A percentile compares a stretch with the other conserved stretches of the same genome.
phyloP scores from a whole-genome alignment of 2,797 vertebrate species.

The Bufotes viridis region DNA sequence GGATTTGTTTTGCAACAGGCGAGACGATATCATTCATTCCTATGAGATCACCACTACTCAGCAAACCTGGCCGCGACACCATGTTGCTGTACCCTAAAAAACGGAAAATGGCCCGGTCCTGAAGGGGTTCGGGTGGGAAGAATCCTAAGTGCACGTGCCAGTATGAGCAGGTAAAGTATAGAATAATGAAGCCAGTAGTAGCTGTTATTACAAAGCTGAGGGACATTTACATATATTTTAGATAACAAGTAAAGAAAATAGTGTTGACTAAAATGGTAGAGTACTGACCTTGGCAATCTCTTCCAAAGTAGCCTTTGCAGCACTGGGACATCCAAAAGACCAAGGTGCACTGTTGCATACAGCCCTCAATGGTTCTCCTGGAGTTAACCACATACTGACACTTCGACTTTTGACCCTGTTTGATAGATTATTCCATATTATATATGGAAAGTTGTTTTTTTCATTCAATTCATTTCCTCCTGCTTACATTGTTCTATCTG shows the following conservation, averaged over 20 bases:
- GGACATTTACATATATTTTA: background rate
- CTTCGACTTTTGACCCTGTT: conserved; percentile 65
- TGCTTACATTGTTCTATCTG: background rate
- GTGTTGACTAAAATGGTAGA: background rate
- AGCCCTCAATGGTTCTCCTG: conserved; percentile 71
- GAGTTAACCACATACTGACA: conserved; percentile 67
- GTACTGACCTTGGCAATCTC: conserved; percentile 86
- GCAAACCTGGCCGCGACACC: too few species aligned
- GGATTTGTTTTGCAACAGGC: too few species aligned
- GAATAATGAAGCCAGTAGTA: background rate
- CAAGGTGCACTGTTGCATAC: conserved; percentile 78
- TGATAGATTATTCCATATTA: fast-evolving
- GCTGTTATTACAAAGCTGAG: background rate
- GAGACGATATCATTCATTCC: too few species aligned
- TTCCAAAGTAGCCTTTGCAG: conserved; percentile 87
- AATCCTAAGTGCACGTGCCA: background rate
- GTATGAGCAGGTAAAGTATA: background rate
- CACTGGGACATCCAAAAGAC: conserved; percentile 80
- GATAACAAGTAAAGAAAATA: background rate
- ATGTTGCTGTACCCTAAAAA: too few species aligned
- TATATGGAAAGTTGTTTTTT: background rate
- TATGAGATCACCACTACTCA: too few species aligned
- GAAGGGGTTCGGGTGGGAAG: too few species aligned
- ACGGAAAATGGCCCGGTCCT: too few species aligned
- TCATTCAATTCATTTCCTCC: background rate